These are phyloP conservation scores for Zaprionus capensis DNA, from an alignment of 1,140 invertebrate species.

Conservation along the genomic window DNA sequence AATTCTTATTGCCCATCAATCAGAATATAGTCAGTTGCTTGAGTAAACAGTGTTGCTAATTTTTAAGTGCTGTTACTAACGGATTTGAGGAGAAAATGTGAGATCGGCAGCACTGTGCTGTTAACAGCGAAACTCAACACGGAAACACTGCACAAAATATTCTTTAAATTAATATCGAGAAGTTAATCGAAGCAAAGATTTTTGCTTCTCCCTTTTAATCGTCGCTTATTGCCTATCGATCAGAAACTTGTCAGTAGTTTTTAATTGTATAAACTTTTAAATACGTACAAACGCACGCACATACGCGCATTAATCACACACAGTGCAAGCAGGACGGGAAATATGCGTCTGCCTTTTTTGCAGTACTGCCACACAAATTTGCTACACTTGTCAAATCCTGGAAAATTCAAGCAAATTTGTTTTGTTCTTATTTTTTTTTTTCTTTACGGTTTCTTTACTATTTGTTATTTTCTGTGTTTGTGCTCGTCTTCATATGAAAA, in stretches of 20 bases:
- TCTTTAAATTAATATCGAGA: too few relatives aligned
- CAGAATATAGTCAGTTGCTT: neutral
- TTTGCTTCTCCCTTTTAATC: neutral
- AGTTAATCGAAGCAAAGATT: neutral
- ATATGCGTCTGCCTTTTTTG: neutral
- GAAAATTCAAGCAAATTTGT: conserved; percentile 23
- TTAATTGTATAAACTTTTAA: neutral
- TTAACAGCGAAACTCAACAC: too few relatives aligned
- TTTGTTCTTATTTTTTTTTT: conserved; percentile 19
- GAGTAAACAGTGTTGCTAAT: too few relatives aligned
- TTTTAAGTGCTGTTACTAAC: too few relatives aligned
- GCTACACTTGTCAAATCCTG: conserved; percentile 1
- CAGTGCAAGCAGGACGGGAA: neutral
- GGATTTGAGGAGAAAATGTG: too few relatives aligned
- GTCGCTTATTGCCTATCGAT: conserved; percentile 1
- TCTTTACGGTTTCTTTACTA: neutral
- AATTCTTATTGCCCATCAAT: neutral
- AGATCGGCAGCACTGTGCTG: too few relatives aligned
- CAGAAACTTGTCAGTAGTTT: neutral
- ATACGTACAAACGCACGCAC: neutral
- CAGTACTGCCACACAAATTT: neutral
- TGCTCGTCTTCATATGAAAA: conserved; percentile 27
- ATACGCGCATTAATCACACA: neutral
- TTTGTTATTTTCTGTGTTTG: conserved; percentile 10
- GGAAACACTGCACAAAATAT: too few relatives aligned